Evolutionary conservation across 2,888 invertebrate genomes (phyloP).

Genomic region (Eupithecia pulchellata): DNA sequence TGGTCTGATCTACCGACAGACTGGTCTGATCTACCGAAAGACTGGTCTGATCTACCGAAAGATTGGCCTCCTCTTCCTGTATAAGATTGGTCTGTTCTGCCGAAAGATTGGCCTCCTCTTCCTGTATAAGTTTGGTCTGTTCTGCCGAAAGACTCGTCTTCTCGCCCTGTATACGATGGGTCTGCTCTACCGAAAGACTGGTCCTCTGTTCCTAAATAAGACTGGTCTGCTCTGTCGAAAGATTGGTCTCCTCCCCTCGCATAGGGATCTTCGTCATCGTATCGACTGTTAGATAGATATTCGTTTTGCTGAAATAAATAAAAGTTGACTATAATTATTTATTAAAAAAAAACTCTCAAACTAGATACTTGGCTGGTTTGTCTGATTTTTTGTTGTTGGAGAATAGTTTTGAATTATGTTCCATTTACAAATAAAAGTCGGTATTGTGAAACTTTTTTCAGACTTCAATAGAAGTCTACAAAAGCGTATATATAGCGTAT

Average conservation of each 20-base stretch:
- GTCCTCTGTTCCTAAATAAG: too few relatives aligned
- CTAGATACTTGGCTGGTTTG: not conserved
- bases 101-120: not conserved
- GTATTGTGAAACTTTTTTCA: too few relatives aligned
- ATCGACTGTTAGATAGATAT: not conserved
- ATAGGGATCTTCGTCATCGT: not conserved
- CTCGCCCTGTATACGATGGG: not conserved
- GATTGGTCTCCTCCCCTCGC: constrained; percentile 2
- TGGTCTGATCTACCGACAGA: not conserved
- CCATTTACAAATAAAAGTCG: not conserved
- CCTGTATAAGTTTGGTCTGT: not conserved
- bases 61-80: not conserved
- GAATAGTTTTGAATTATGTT: not conserved
- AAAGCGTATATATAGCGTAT: too few relatives aligned
- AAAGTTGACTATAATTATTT: not conserved
- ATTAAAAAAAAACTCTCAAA: not conserved
- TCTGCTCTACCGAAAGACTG: not conserved
- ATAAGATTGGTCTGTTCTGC: not conserved
- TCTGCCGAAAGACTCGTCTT: not conserved
- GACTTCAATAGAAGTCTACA: too few relatives aligned
- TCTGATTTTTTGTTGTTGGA: not conserved
- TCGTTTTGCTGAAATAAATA: constrained; percentile 31
- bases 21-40: not conserved
- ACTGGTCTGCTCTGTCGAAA: not conserved
- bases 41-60: not conserved